Evolutionary conservation across 1,140 invertebrate species (phyloP).

Genomic region (Gryon sp.): DNA sequence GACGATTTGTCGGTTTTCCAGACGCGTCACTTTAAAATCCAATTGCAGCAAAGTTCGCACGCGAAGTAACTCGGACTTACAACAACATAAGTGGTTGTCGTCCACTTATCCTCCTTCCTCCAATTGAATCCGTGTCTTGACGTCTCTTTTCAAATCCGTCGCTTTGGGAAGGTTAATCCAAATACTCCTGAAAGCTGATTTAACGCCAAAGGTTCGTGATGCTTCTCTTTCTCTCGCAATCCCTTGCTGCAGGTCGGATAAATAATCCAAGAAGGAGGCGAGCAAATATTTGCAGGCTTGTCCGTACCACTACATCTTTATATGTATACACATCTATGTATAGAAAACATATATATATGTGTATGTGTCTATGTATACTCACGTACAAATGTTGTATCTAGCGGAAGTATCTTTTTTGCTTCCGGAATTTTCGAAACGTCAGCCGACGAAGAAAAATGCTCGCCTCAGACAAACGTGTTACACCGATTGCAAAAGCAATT

Average conservation of each 20-base stretch:
- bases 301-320: constrained; percentile 9
- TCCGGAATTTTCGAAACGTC: constrained; percentile 52
- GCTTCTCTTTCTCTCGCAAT: constrained; percentile 53
- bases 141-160: constrained; percentile 36
- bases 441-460: constrained; percentile 43
- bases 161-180: constrained; percentile 44
- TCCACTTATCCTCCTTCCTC: constrained; percentile 11
- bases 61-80: constrained; percentile 26
- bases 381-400: background rate
- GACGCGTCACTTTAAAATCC: constrained; percentile 14
- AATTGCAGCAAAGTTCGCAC: constrained; percentile 20
- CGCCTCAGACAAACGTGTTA: constrained; percentile 41
- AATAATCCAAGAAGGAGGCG: constrained; percentile 57
- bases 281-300: constrained; percentile 59
- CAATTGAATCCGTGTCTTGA: constrained; percentile 4
- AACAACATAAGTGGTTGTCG: constrained; percentile 26
- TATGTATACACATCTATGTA: background rate
- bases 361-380: background rate
- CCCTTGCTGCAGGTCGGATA: constrained; percentile 52
- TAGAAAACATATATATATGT: background rate
- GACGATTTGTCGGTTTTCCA: background rate
- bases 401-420: constrained; percentile 40
- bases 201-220: constrained; percentile 56
- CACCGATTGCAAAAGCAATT: constrained; percentile 25
- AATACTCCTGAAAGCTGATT: constrained; percentile 55